Conservation (phyloP, 2,797 vertebrate genomes). For the Carcharodon carcharias region DNA sequence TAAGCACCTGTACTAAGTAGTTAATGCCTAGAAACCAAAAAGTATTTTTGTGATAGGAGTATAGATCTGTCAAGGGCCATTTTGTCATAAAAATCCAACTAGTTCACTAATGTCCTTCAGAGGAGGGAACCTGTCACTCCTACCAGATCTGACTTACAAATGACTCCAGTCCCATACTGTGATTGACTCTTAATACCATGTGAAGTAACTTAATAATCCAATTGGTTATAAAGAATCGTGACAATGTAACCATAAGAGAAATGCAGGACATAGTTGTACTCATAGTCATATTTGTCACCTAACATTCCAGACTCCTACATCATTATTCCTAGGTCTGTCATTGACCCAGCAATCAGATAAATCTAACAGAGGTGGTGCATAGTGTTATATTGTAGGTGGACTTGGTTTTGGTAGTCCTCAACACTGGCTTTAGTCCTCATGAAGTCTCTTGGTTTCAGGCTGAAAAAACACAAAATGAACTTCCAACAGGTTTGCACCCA, state of each 20-base stretch:
- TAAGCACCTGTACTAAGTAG: conserved; percentile 22
- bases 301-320: neutral
- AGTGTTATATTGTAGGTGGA: neutral
- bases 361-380: neutral
- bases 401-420: neutral
- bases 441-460: neutral
- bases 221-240: conserved; percentile 26
- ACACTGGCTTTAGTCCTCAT: neutral
- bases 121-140: conserved; percentile 30
- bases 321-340: neutral
- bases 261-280: conserved; percentile 3
- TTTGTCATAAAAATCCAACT: neutral
- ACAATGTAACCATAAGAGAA: conserved; percentile 6
- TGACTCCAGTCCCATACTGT: neutral
- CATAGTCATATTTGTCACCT: neutral
- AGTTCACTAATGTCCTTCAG: conserved; percentile 19
- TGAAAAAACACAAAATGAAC: too few species aligned
- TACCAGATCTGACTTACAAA: conserved; percentile 5
- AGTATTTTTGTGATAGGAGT: conserved; percentile 12
- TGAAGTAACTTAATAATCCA: conserved; percentile 27
- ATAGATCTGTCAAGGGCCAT: conserved; percentile 30
- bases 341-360: neutral
- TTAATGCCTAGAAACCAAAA: conserved; percentile 26
- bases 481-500: neutral
- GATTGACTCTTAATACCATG: conserved; percentile 22